Base-by-base conservation (phyloP, 2,113 vertebrate species). In the Anser brachyrhynchus region DNA sequence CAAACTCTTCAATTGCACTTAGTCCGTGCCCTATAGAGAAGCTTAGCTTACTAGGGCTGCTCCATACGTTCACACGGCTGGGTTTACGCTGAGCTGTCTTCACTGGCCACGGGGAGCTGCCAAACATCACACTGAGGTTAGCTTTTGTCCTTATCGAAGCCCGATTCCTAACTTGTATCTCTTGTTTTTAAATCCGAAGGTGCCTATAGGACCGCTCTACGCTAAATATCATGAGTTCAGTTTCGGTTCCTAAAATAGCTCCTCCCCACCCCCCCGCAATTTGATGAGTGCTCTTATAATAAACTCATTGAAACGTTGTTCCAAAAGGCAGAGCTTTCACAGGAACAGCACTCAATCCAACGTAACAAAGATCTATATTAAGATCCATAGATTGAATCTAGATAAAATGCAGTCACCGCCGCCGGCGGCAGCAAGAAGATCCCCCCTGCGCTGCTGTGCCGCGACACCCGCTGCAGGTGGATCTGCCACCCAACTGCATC, bases 291-390 rank as follows among this genome's bases (percentile, higher is more conserved):
- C 82, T 92, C 61, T 95, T 95, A 87, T 96, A 93, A 94, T 88
- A 97, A 95, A 93, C 74, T 90, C 86, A 92, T 86, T 94, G 92
- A 95, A 97, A 97, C 86, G 49, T 94, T 96, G 64, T 94, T 96
- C 69, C 79, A 96, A 95, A 94, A 96, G 89, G 72, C 66, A 87
- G 52, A 89, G 93, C 73, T 96, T 97, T 97, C 93, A 95, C 37
- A 89, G 78, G 89, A 92, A 95, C 92, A 88, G 44, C 84, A 76
- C 43, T 94, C 92, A 79, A 19, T 66, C 79, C 97, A 51, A 12
- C 17, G 46, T 84, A 96, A 90, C 64, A 96, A 96, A 97, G 94
- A 96, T 95, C 97, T 97, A 86, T 97, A 96, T 97, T 91, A 96
- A 93, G 96, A 89, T 87, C 81, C 93, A 80, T 91, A 82, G 92